Percentiles rank a stretch among this genome's conserved stretches.
Conservation (phyloP, 2,888 invertebrate genomes). For the Cistogaster globosa region DNA sequence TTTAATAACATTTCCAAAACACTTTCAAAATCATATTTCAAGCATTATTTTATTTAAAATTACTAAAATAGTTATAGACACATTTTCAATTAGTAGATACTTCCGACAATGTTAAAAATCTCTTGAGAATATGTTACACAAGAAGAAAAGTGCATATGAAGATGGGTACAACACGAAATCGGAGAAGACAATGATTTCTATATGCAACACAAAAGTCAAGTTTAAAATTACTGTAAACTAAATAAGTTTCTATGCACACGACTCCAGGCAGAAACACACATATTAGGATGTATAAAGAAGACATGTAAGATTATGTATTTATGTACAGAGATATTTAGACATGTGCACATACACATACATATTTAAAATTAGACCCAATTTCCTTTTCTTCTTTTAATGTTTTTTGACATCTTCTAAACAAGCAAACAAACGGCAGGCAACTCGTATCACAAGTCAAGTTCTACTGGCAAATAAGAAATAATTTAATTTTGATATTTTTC, state of each 20-base stretch:
- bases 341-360: neutral
- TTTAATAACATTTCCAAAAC: neutral
- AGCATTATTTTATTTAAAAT: slow-evolving; percentile 26
- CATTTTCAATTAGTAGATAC: slow-evolving; percentile 68
- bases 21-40: slow-evolving; percentile 29
- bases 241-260: slow-evolving; percentile 1
- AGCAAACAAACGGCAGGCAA: too few relatives aligned
- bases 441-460: neutral
- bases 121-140: slow-evolving; percentile 56
- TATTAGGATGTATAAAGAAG: neutral
- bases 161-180: too few relatives aligned
- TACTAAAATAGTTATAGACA: slow-evolving; percentile 32
- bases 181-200: neutral
- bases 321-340: neutral
- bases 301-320: neutral
- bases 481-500: slow-evolving; percentile 50
- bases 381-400: slow-evolving; percentile 30
- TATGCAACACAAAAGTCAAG: slow-evolving; percentile 13
- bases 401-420: too few relatives aligned
- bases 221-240: slow-evolving; percentile 18
- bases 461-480: slow-evolving; percentile 64
- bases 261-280: neutral
- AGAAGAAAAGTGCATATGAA: neutral
- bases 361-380: slow-evolving; percentile 56
- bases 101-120: slow-evolving; percentile 63